Evolutionary conservation across 1,140 invertebrate species (phyloP), one percentile per base, ranked within the genome.

Genomic region (Procambarus virginalis): DNA sequence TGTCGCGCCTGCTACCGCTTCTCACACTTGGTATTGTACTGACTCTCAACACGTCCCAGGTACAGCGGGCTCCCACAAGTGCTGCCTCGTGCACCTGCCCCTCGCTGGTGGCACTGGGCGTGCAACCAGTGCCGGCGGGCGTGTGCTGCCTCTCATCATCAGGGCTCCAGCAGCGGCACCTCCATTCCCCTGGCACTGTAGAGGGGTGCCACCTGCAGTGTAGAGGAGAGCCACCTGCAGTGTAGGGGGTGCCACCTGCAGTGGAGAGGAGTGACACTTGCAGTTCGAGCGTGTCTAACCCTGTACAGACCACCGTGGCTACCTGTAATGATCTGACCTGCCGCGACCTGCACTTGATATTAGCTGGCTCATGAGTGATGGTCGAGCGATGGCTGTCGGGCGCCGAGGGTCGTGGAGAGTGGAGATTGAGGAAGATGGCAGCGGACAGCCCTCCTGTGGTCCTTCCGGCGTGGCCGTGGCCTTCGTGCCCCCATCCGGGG

Each of bases 361-460:
- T 82, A 34, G 55, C 51, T 81, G 84, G 83, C 89, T 64, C 83
- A 90, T 90, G 89, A 90, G 89, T 90, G 76, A 90, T 90, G 89
- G 89, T 90, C 68, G 77, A 90, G 76, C 82, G 60, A 90, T 90
- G 89, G 83, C 89, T 82, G 89, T 85, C 68, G 89, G 89, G 49
- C 88, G 89, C 76, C 70, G 88, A 84, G 89, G 89, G 83, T 90
- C 89, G 46, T 90, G 89, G 89, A 68, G 79, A 73, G 77, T 92
- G 88, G 87, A 84, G 84, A 58, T 84, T 76, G 86, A 90, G 91
- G 91, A 92, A 81, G 87, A 86, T 51, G 89, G 48, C 45, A 46
- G 22, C 58, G 87, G 80, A n/a, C 86, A 55, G 10, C 55, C 60
- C 73, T 10, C 80, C 76, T 64, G 79, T 4, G 49, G 51, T 48